Evolutionary conservation across 2,888 invertebrate species (phyloP), one percentile per base, ranked within the genome.

Genomic region (Cryptocephalus primarius): DNA sequence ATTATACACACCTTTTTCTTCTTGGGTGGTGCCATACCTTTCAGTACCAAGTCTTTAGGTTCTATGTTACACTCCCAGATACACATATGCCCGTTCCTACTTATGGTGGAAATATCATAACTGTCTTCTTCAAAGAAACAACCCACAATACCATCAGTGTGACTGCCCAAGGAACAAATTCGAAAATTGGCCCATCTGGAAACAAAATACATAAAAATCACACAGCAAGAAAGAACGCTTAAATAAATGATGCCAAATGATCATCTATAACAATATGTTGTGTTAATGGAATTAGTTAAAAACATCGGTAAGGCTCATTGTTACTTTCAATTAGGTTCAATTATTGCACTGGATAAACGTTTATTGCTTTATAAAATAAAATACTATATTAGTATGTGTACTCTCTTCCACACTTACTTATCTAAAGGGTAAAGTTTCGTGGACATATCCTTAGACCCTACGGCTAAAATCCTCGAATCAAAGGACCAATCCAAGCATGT

Each of bases 401-500:
- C n/a, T n/a, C n/a, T n/a, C n/a, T n/a, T n/a, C n/a, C n/a, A n/a
- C n/a, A n/a, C 60, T 56, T 62, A 79, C 62, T 80, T 83, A 46
- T 83, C 79, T 0, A 92, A 69, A 1, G 86, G 82, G 66, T 88
- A 90, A 39, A 99, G 75, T 64, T 85, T 83, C 0, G 86, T 85
- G n/a, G 85, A 78, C 64, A 86, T 89, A 69, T 97, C 96, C 63
- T 87, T 88, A 0, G 90, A 86, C 0, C 95, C 95, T 8, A 88
- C 83, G n/a, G 89, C 88, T 9, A 97, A 69, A 34, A 93, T 75
- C 62, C 80, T 85, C 0, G 96, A 95, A 70, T 97, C 95, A 13
- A 77, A 75, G 0, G 94, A 89, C 99, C 99, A 99, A 65, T 90
- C 87, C 3, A 99, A 63, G 63, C 85, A 89, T 0, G 87, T 86